Conservation (phyloP, 2,797 vertebrate genomes). For the Microctenopoma stevenorrisi region DNA sequence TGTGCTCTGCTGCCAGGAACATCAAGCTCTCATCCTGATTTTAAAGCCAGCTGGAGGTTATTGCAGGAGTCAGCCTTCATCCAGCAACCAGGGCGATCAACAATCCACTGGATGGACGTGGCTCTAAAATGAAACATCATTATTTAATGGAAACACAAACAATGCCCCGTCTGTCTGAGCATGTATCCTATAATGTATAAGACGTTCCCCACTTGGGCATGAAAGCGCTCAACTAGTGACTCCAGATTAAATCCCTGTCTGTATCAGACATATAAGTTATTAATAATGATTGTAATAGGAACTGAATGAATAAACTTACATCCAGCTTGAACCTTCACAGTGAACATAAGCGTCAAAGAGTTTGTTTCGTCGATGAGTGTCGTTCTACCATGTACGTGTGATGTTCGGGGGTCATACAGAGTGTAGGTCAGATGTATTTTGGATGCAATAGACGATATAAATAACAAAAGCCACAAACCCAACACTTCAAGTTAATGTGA, state of each 20-base stretch:
- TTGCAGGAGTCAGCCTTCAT: constrained; percentile 10
- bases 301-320: no score
- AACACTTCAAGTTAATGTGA: no score
- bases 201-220: not conserved
- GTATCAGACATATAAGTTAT: not conserved
- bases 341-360: no score
- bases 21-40: constrained; percentile 33
- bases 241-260: not conserved
- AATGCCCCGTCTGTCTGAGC: not conserved
- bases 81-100: not conserved
- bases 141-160: constrained; percentile 13
- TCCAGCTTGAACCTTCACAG: no score
- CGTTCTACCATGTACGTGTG: no score
- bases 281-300: no score
- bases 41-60: constrained; percentile 26
- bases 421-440: no score
- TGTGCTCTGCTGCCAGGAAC: constrained; percentile 44
- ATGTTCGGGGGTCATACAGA: no score
- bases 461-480: no score
- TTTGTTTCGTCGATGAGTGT: no score
- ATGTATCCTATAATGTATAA: not conserved
- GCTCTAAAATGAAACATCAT: constrained; percentile 8
- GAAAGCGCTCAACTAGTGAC: not conserved
- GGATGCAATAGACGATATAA: no score
- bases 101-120: not conserved